These are phyloP conservation scores for Metalampra italica DNA, from an alignment of 2,888 invertebrate genomes.

Conservation along the genomic window DNA sequence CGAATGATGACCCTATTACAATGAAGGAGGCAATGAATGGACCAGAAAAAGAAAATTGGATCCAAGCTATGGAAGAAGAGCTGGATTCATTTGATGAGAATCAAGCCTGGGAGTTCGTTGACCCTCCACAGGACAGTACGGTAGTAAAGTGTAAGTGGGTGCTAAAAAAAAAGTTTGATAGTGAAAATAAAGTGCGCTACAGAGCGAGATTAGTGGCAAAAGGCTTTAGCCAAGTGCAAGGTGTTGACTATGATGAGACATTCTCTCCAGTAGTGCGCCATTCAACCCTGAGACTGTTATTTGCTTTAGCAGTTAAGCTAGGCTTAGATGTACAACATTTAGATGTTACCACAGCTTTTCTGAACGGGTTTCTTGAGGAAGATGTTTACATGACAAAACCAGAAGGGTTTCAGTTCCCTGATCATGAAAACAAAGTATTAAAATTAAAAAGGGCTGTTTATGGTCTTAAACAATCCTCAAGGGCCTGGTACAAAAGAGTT, in stretches of 20 bases:
- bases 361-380: slow-evolving; percentile 10
- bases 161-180: slow-evolving; percentile 9
- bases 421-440: slow-evolving; percentile 4
- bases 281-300: slow-evolving; percentile 10
- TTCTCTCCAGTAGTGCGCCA: slow-evolving; percentile 13
- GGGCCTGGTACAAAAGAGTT: slow-evolving; percentile 13
- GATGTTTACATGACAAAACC: slow-evolving; percentile 10
- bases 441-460: slow-evolving; percentile 14
- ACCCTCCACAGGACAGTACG: slow-evolving; percentile 4
- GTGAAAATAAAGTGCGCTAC: slow-evolving; percentile 5
- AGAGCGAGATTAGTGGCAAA: slow-evolving; percentile 11
- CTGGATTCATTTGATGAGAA: slow-evolving; percentile 10
- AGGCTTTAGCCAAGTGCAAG: slow-evolving; percentile 11
- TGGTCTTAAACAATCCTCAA: slow-evolving; percentile 13
- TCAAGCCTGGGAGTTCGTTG: slow-evolving; percentile 6
- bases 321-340: slow-evolving; percentile 5
- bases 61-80: slow-evolving; percentile 8
- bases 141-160: slow-evolving; percentile 15
- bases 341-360: slow-evolving; percentile 12
- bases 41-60: slow-evolving; percentile 10
- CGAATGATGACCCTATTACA: background rate
- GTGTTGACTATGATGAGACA: slow-evolving; percentile 11
- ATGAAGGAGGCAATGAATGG: slow-evolving; percentile 3
- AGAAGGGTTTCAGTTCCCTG: slow-evolving; percentile 2
- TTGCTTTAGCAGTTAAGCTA: slow-evolving; percentile 8